phyloP scores from a whole-genome alignment of 2,888 invertebrate genomes.

The Cyclophora albipunctata region DNA sequence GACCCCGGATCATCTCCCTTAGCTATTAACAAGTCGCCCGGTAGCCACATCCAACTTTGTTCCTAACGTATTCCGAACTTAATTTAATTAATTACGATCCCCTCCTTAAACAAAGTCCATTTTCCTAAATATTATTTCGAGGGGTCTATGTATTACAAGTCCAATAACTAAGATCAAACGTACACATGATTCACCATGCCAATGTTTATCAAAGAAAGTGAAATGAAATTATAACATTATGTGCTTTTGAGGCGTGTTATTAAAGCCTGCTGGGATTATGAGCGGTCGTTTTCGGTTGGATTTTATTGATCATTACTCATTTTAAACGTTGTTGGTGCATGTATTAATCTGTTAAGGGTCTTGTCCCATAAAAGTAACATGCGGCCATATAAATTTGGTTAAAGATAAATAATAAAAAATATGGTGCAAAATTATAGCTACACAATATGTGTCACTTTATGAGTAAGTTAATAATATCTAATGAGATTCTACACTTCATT shows the following conservation, averaged over 20 bases:
- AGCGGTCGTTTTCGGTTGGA: constrained; percentile 42
- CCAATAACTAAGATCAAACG: constrained; percentile 56
- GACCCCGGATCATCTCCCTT: constrained; percentile 58
- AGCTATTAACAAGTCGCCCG: constrained; percentile 64
- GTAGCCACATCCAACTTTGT: constrained; percentile 62
- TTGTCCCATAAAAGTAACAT: constrained; percentile 37
- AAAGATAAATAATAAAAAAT: constrained; percentile 1
- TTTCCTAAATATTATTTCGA: constrained; percentile 66
- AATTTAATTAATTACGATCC: constrained; percentile 71
- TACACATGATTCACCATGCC: constrained; percentile 27
- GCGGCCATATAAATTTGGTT: constrained; percentile 9
- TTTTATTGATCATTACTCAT: constrained; percentile 68
- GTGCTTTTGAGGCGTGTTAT: constrained; percentile 29
- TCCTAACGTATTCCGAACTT: constrained; percentile 67
- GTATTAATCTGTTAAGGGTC: constrained; percentile 57
- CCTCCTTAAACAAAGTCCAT: constrained; percentile 49
- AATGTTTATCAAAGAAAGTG: constrained; percentile 40
- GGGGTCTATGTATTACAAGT: constrained; percentile 22
- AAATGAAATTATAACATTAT: constrained; percentile 33
- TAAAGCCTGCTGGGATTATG: constrained; percentile 33
- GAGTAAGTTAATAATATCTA: no score
- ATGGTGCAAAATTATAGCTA: no score
- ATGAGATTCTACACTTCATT: no score
- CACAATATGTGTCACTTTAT: no score
- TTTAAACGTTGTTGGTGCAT: constrained; percentile 48